These are phyloP conservation scores for Lithosia quadra DNA, from an alignment of 2,888 invertebrate genomes.

Conservation along the genomic window DNA sequence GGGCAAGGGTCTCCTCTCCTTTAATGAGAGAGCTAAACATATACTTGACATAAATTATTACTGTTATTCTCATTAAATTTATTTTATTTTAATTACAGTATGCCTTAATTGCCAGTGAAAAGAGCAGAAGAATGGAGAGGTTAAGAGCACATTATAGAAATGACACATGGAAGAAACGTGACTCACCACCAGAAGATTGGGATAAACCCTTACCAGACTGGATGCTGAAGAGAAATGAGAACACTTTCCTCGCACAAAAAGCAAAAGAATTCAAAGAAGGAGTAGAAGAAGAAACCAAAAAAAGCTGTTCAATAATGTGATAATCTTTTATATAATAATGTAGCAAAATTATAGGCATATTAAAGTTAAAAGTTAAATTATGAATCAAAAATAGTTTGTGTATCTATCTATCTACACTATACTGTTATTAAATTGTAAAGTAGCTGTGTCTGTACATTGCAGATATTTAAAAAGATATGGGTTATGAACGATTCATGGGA, in stretches of 20 bases:
- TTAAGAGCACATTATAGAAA: constrained; percentile 90
- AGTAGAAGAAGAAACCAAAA: constrained; percentile 57
- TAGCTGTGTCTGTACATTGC: too few relatives aligned
- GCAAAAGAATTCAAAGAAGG: constrained; percentile 87
- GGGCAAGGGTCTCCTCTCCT: too few relatives aligned
- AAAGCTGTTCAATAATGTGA: constrained; percentile 77
- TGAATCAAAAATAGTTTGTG: background rate
- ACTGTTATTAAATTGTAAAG: too few relatives aligned
- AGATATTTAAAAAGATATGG: too few relatives aligned
- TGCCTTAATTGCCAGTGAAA: constrained; percentile 91
- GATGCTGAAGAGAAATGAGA: constrained; percentile 89
- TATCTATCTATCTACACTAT: too few relatives aligned
- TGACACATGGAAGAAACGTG: constrained; percentile 92
- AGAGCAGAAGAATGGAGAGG: constrained; percentile 87
- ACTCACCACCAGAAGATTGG: constrained; percentile 93
- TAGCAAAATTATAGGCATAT: constrained; percentile 36
- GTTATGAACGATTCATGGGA: too few relatives aligned
- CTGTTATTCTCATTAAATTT: background rate
- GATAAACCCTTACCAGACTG: constrained; percentile 92
- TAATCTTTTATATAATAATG: constrained; percentile 26
- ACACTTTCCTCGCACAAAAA: constrained; percentile 89
- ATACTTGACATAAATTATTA: too few relatives aligned
- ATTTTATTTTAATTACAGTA: constrained; percentile 70
- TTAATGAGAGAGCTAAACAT: too few relatives aligned
- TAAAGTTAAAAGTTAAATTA: constrained; percentile 22